A percentile compares a stretch with the other conserved stretches of the same genome.
Conservation (phyloP, 2,113 vertebrate genomes). For the Perognathus longimembris region DNA sequence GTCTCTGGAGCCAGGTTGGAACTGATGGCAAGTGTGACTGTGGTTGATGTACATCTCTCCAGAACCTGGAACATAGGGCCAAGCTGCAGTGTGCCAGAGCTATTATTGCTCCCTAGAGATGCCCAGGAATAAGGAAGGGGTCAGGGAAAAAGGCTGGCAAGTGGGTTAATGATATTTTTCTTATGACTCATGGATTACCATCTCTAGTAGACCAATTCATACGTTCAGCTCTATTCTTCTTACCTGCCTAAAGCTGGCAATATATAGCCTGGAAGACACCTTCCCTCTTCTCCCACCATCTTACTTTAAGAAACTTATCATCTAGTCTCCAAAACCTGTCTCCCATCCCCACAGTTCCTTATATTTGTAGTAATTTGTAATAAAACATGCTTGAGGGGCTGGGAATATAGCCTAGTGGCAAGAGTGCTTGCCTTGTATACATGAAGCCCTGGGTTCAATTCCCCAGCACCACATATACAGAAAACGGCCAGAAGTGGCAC, state of each 20-base stretch:
- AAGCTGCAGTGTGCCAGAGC: not conserved
- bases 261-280: not conserved
- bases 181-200: not conserved
- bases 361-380: not conserved
- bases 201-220: not conserved
- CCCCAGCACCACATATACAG: too few species aligned
- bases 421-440: too few species aligned
- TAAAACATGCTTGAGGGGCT: too few species aligned
- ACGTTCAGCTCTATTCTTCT: not conserved
- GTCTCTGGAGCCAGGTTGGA: not conserved
- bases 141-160: not conserved
- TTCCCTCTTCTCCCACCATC: too few species aligned
- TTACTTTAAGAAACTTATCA: constrained; percentile 12
- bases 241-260: not conserved
- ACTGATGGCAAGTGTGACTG: not conserved
- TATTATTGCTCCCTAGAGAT: not conserved
- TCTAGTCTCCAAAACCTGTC: not conserved
- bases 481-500: too few species aligned
- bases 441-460: too few species aligned
- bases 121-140: too few species aligned
- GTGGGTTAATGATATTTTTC: not conserved
- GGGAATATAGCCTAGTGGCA: too few species aligned
- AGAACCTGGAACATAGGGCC: too few species aligned
- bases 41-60: not conserved
- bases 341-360: not conserved